A percentile compares a stretch with the other conserved stretches of the same genome.
These are phyloP conservation scores for Platyscapa corneri DNA, from an alignment of 1,140 invertebrate genomes.

Conservation along the genomic window DNA sequence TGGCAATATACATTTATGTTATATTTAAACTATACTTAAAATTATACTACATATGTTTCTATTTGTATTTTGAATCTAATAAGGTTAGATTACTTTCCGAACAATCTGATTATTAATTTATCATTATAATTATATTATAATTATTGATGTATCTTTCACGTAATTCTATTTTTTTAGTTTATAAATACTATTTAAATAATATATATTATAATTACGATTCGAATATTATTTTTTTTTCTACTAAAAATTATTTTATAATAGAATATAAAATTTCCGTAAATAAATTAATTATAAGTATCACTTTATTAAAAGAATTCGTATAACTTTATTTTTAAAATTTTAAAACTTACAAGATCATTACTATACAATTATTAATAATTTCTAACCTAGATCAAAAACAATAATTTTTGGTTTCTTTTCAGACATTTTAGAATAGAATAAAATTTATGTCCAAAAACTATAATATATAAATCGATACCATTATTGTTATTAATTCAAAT, in stretches of 20 bases:
- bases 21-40: no score
- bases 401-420: slow-evolving; percentile 72
- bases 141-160: no score
- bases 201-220: slow-evolving; percentile 28
- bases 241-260: not conserved
- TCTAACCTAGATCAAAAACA: slow-evolving; percentile 77
- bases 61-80: no score
- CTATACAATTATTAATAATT: slow-evolving; percentile 5
- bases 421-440: slow-evolving; percentile 23
- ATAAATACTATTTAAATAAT: no score
- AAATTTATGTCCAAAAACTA: not conserved
- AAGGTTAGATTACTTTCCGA: no score
- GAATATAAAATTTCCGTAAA: not conserved
- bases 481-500: not conserved
- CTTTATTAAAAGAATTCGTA: not conserved
- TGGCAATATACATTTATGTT: no score
- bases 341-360: no score
- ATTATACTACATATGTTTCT: no score
- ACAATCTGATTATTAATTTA: no score
- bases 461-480: not conserved
- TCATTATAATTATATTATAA: no score
- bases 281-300: not conserved
- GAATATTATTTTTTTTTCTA: not conserved
- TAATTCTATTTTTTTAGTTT: no score
- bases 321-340: not conserved